phyloP scores from a whole-genome alignment of 2,797 vertebrate genomes.

The Agapornis canus region DNA sequence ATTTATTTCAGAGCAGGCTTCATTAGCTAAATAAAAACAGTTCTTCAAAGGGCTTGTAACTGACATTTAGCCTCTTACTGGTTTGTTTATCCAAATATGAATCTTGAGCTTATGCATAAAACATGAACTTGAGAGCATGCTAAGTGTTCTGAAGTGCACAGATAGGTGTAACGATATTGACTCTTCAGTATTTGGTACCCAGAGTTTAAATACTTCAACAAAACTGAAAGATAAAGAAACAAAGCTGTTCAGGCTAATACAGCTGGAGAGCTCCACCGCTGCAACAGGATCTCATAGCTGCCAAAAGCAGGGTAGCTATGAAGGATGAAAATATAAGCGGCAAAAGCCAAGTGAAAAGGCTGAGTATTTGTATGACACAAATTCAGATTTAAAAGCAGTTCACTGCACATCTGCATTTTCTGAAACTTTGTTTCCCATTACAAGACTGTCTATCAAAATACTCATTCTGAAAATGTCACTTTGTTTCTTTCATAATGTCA shows the following conservation, averaged over 20 bases:
- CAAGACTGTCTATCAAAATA: neutral
- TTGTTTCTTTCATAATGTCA: slow-evolving; percentile 32
- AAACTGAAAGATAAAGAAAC: neutral
- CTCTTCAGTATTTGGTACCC: neutral
- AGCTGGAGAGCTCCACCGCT: neutral
- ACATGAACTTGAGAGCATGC: neutral
- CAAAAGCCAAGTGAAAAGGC: neutral
- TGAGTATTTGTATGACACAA: neutral
- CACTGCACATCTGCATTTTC: neutral
- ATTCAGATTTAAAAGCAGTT: neutral
- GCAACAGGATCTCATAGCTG: neutral
- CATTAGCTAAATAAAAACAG: neutral
- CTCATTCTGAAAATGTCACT: neutral
- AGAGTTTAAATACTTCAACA: neutral
- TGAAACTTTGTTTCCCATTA: neutral
- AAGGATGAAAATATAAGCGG: neutral
- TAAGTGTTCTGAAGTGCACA: neutral
- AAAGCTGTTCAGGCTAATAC: neutral
- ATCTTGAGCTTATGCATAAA: neutral
- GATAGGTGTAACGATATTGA: neutral
- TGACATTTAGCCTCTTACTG: neutral
- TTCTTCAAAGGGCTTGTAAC: neutral
- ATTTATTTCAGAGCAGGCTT: neutral
- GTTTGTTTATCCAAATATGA: neutral
- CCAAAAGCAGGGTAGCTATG: neutral